A percentile compares a stretch with the other conserved stretches of the same genome.
Evolutionary conservation across 1,140 invertebrate genomes (phyloP).

Genomic region (Arion vulgaris): DNA sequence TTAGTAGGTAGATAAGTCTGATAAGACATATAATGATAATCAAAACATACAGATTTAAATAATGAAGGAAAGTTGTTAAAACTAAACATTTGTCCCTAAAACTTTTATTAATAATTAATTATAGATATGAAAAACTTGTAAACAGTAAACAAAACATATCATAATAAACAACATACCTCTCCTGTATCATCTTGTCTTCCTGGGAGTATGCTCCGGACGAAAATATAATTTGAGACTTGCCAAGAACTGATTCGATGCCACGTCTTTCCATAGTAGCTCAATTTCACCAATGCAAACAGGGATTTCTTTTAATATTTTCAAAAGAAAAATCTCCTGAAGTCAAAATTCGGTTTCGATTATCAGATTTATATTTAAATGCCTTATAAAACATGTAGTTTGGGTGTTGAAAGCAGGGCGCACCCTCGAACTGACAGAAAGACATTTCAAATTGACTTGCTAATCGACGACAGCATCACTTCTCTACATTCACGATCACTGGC

Average conservation of each 20-base stretch:
- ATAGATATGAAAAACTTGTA: too few species aligned
- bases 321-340: slow-evolving; percentile 92
- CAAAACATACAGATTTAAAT: too few species aligned
- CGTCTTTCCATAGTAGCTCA: slow-evolving; percentile 90
- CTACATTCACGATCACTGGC: slow-evolving; percentile 12
- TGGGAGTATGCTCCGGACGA: slow-evolving; percentile 92
- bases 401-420: slow-evolving; percentile 88
- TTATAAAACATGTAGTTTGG: slow-evolving; percentile 94
- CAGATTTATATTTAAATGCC: slow-evolving; percentile 79
- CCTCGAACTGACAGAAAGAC: slow-evolving; percentile 81
- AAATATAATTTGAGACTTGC: slow-evolving; percentile 91
- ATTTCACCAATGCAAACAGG: slow-evolving; percentile 87
- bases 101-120: too few species aligned
- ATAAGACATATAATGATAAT: too few species aligned
- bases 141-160: too few species aligned
- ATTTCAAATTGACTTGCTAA: slow-evolving; percentile 47
- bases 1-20: too few species aligned
- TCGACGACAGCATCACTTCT: slow-evolving; percentile 33
- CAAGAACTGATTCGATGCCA: slow-evolving; percentile 82
- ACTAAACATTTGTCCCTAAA: too few species aligned
- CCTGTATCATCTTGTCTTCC: slow-evolving; percentile 87
- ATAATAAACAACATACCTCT: slow-evolving; percentile 82
- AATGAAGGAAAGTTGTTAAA: too few species aligned
- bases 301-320: slow-evolving; percentile 86
- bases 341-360: slow-evolving; percentile 81